These are phyloP conservation scores for Ceyx erithaca DNA, from an alignment of 2,797 vertebrate genomes.

Conservation along the genomic window DNA sequence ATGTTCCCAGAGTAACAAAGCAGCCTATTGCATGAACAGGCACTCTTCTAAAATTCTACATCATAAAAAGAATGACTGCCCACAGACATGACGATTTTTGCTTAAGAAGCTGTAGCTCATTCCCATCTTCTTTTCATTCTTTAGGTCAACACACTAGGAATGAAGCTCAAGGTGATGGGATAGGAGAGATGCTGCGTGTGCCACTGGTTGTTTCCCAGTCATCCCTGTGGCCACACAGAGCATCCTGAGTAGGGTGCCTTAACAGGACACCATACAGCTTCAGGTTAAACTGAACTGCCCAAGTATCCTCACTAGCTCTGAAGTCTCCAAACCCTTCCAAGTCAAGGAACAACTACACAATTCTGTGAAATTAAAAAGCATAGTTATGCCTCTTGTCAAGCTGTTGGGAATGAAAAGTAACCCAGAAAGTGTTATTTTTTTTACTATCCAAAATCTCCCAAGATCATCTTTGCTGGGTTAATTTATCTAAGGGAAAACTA, in stretches of 20 bases:
- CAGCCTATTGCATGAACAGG: not conserved
- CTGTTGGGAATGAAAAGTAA: slow-evolving; percentile 27
- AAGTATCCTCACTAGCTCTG: not conserved
- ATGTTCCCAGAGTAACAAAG: not conserved
- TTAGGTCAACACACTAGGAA: not conserved
- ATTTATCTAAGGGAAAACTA: slow-evolving; percentile 32
- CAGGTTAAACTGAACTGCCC: not conserved
- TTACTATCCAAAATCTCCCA: not conserved
- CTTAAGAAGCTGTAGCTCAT: not conserved
- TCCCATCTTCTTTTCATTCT: not conserved
- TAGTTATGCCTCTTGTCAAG: slow-evolving; percentile 6
- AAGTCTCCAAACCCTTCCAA: not conserved
- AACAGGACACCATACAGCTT: not conserved
- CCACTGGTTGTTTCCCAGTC: not conserved
- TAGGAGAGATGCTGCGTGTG: not conserved
- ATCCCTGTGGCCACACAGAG: accelerated
- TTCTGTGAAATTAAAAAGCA: not conserved
- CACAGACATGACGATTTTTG: not conserved
- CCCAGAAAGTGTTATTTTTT: not conserved
- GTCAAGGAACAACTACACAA: not conserved
- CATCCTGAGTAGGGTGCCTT: not conserved
- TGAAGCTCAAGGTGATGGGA: not conserved
- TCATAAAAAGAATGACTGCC: not conserved
- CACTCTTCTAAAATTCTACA: not conserved
- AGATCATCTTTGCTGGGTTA: slow-evolving; percentile 10